Evolutionary conservation across 2,797 vertebrate genomes (phyloP), one percentile per base, ranked within the genome.

Genomic region (Apogon hyalosoma): DNA sequence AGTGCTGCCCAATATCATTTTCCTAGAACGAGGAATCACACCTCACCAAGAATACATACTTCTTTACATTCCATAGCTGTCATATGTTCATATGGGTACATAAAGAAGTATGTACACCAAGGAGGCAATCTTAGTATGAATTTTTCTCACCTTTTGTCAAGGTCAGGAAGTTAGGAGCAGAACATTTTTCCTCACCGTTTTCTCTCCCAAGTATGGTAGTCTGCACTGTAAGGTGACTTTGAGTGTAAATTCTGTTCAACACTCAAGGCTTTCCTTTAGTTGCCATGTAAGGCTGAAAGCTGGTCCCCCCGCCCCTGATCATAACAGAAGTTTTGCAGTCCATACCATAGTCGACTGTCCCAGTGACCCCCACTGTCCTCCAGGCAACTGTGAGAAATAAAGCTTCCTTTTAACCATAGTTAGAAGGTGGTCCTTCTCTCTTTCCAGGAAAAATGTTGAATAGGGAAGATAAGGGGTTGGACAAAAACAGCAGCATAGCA

Each of bases 11-110:
- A 82, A 73, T 74, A 75, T 78, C 0, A 75, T 73, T 77, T 77
- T 86, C 64, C 71, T 75, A 79, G 73, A 78, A 65, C 86, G 95
- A 90, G 21, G 94, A 92, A 91, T 84, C 55, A 66, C 85, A 92
- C 97, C 97, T 95, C 89, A 89, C 96, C 96, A 95, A 95, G 96
- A 97, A 98, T 98, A 98, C 98, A 99, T 98, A 99, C 98, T 99
- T 99, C 98, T 99, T 99, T 99, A 99, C 98, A 99, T 99, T 99
- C 98, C 98, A 99, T 98, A 99, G 97, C 94, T 96, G 93, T 95
- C 90, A 92, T 96, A 97, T 96, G 95, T 97, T 95, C 98, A 98
- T 99, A 99, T 99, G 98, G 98, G 97, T 96, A 98, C 96, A 98
- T 99, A 99, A 98, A 99, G 97, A 99, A 99, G 98, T 99, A 99